A percentile compares a stretch with the other conserved stretches of the same genome.
Conservation (phyloP, 1,140 invertebrate genomes). For the Drosophila rufa region DNA sequence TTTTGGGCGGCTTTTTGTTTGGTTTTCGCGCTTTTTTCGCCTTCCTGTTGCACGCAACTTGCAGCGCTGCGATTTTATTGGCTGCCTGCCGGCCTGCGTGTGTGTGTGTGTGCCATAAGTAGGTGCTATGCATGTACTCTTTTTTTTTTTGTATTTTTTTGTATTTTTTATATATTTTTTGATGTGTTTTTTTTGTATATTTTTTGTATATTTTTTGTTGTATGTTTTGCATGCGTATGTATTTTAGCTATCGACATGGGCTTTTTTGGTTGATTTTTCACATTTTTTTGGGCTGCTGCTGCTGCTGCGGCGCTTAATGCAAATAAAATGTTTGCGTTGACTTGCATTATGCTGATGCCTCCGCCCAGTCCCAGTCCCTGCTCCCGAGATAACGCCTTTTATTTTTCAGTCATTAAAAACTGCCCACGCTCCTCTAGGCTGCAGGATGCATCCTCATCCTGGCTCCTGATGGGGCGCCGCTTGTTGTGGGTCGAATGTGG, state of each 20-base stretch:
- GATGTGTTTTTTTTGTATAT: slow-evolving; percentile 4
- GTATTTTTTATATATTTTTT: slow-evolving; percentile 15
- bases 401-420: slow-evolving; percentile 81
- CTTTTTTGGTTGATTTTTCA: slow-evolving; percentile 33
- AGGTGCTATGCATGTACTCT: slow-evolving; percentile 60
- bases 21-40: slow-evolving; percentile 56
- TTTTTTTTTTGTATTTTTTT: slow-evolving; percentile 14
- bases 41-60: slow-evolving; percentile 76
- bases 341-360: slow-evolving; percentile 79
- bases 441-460: background rate
- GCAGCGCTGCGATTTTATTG: slow-evolving; percentile 84
- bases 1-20: slow-evolving; percentile 76
- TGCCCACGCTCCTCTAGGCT: slow-evolving; percentile 22
- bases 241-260: slow-evolving; percentile 68
- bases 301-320: slow-evolving; percentile 68
- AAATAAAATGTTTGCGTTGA: slow-evolving; percentile 85
- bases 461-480: background rate
- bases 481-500: slow-evolving; percentile 76
- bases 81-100: slow-evolving; percentile 51
- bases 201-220: background rate
- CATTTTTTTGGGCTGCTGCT: slow-evolving; percentile 29
- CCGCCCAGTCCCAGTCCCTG: background rate
- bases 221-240: slow-evolving; percentile 48
- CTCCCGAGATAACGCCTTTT: slow-evolving; percentile 22
- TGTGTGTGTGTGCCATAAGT: slow-evolving; percentile 65